Conservation (phyloP, 2,113 vertebrate genomes). For the Jaculus jaculus region DNA sequence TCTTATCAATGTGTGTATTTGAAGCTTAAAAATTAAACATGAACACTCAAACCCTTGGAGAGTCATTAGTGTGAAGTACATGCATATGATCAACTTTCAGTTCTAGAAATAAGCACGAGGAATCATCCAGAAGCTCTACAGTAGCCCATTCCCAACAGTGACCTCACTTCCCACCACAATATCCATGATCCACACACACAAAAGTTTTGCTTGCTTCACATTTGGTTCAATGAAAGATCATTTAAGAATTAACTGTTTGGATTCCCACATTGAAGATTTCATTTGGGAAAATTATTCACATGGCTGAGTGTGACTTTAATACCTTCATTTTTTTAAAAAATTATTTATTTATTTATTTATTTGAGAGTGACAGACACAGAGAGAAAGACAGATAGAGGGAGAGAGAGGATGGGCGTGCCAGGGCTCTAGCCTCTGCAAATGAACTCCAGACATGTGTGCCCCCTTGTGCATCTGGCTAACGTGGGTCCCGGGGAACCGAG, state of each 20-base stretch:
- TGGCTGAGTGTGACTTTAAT: fast-evolving
- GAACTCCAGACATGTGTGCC: too few species aligned
- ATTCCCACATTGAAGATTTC: too few species aligned
- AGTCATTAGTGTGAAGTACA: fast-evolving
- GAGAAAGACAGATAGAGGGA: too few species aligned
- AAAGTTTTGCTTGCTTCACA: fast-evolving
- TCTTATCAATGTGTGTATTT: fast-evolving
- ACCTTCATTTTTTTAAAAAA: not conserved
- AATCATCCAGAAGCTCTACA: fast-evolving
- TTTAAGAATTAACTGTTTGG: not conserved
- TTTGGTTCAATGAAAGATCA: fast-evolving
- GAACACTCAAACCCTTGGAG: fast-evolving
- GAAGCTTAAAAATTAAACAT: not conserved
- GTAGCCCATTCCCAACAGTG: fast-evolving
- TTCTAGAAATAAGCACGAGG: fast-evolving
- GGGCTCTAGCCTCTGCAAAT: too few species aligned
- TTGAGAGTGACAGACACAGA: too few species aligned
- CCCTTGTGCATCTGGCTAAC: too few species aligned
- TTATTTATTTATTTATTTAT: too few species aligned
- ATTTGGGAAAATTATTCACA: fast-evolving
- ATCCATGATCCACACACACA: too few species aligned
- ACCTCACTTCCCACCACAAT: not conserved
- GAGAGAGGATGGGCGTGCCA: too few species aligned
- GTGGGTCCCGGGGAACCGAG: too few species aligned
- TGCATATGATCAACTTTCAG: fast-evolving